These are phyloP conservation scores for Amphilophus citrinellus DNA, from an alignment of 2,113 vertebrate genomes.

Conservation along the genomic window DNA sequence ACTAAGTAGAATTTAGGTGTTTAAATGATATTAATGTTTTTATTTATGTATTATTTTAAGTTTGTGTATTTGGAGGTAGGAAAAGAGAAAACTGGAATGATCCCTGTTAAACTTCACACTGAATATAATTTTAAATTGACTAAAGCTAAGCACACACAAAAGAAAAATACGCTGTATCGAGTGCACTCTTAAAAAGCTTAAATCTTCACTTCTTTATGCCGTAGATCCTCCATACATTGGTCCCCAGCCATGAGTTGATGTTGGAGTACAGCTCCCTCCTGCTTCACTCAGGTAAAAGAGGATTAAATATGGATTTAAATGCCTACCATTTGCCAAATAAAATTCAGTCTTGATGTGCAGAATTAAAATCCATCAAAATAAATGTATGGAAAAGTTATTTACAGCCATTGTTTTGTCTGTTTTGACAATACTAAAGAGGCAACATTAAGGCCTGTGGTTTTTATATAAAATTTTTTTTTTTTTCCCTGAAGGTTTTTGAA, in stretches of 20 bases:
- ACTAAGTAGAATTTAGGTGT: neutral
- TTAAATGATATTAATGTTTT: neutral
- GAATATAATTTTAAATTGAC: neutral
- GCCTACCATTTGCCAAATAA: neutral
- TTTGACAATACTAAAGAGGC: neutral
- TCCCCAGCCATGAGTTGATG: constrained; percentile 94
- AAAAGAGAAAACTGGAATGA: neutral
- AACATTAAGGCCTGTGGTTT: neutral
- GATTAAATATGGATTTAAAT: neutral
- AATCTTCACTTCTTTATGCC: constrained; percentile 24
- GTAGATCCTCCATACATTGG: constrained; percentile 85
- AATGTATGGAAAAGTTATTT: neutral
- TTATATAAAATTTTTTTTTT: too few species aligned
- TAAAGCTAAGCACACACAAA: neutral
- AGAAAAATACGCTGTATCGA: neutral
- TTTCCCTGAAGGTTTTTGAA: too few species aligned
- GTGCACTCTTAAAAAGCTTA: neutral
- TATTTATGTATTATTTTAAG: neutral
- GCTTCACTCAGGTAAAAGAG: constrained; percentile 84
- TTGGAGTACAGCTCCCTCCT: constrained; percentile 88
- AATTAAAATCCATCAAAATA: neutral
- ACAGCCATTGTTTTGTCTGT: neutral
- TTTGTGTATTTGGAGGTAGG: neutral
- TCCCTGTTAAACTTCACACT: neutral
- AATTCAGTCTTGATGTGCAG: neutral